A percentile compares a stretch with the other conserved stretches of the same genome.
Evolutionary conservation across 2,888 invertebrate species (phyloP).

Genomic region (Eupithecia dodoneata): DNA sequence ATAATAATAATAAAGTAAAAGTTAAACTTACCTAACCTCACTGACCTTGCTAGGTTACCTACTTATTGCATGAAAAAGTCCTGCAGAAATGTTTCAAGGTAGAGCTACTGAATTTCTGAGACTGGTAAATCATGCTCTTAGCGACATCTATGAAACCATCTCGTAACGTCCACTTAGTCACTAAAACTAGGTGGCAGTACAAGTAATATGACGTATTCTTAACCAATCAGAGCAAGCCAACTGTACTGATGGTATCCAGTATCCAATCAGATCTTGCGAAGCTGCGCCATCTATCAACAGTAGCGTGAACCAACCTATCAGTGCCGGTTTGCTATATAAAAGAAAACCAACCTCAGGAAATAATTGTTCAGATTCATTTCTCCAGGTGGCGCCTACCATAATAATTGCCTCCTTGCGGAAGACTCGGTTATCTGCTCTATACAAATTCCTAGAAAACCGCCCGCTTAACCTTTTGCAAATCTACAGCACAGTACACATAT

Average conservation of each 20-base stretch:
- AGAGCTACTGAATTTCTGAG: neutral
- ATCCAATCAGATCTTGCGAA: neutral
- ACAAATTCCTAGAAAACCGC: neutral
- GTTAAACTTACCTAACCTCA: neutral
- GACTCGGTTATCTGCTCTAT: neutral
- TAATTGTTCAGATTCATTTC: neutral
- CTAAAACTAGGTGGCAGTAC: slow-evolving; percentile 5
- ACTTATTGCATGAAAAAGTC: neutral
- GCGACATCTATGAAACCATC: slow-evolving; percentile 14
- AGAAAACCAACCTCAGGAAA: neutral
- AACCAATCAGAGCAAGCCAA: slow-evolving; percentile 8
- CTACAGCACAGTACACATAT: too few relatives aligned
- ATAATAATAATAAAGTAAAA: too few relatives aligned
- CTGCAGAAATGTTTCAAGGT: neutral
- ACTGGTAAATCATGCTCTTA: neutral
- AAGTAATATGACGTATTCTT: neutral
- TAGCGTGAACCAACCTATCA: neutral
- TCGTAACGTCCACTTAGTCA: neutral
- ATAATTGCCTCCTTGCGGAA: neutral
- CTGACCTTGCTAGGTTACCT: neutral
- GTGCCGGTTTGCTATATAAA: neutral
- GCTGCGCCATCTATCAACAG: slow-evolving; percentile 12
- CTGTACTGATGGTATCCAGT: neutral
- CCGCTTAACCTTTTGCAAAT: neutral
- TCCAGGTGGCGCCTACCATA: neutral